Base-by-base conservation (phyloP, 2,113 vertebrate genomes). In the Electrona antarctica region DNA sequence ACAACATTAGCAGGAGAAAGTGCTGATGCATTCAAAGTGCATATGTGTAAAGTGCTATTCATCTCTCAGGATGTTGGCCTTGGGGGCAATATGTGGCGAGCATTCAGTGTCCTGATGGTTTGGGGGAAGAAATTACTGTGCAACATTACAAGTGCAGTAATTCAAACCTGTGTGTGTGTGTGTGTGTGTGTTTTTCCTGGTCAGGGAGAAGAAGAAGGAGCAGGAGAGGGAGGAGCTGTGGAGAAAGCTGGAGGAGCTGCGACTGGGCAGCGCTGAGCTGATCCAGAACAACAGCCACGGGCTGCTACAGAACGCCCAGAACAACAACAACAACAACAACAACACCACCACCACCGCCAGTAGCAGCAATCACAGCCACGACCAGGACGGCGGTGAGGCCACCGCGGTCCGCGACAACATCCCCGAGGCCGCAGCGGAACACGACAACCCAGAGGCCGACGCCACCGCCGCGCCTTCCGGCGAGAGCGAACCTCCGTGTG, bases 131-230 rank as follows among this genome's bases (percentile, higher is more conserved):
- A n/a, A n/a, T n/a, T n/a, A n/a, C n/a, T n/a, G n/a, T n/a, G n/a
- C n/a, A n/a, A n/a, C n/a, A n/a, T n/a, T n/a, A n/a, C n/a, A n/a
- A n/a, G n/a, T n/a, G n/a, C n/a, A n/a, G n/a, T n/a, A n/a, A n/a
- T n/a, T n/a, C n/a, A n/a, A n/a, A n/a, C n/a, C n/a, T n/a, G n/a
- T 21, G 21, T 21, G 21, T 21, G 21, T 21, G 21, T 21, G 21
- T 67, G 13, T 57, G 49, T 51, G 9, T 8, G 47, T 51, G 49
- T 33, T 28, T 7, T 14, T 41, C 12, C 10, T 41, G 33, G 33
- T 41, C 88, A 99, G 98, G 91, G 97, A 99, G 92, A 98, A 97
- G 88, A 98, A 97, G 90, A 98, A 96, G 67, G 97, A 98, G 92
- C 91, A 98, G 89, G 97, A 99, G 89, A 93, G 97, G 33, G 96